Evolutionary conservation across 2,888 invertebrate species (phyloP).

Genomic region (Papilio protenor): DNA sequence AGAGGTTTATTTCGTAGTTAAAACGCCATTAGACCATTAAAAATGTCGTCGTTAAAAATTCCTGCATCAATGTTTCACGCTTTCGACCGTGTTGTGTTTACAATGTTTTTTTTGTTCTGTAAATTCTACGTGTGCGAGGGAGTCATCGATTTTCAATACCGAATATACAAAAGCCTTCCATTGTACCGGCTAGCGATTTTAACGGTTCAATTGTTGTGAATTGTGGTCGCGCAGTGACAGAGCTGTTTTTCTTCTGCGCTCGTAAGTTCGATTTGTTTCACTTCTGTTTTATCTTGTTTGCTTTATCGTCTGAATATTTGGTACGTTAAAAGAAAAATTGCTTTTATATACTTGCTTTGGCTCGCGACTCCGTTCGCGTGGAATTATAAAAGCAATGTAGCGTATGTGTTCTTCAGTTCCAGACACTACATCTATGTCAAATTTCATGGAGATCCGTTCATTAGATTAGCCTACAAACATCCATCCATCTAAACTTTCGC

Average conservation of each 20-base stretch:
- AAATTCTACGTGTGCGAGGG: slow-evolving; percentile 15
- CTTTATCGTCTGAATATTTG: slow-evolving; percentile 13
- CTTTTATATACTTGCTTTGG: neutral
- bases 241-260: slow-evolving; percentile 33
- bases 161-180: slow-evolving; percentile 36
- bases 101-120: slow-evolving; percentile 21
- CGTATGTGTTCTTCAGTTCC: no score
- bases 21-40: neutral
- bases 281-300: slow-evolving; percentile 1
- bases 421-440: no score
- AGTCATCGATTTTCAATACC: slow-evolving; percentile 39
- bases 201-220: slow-evolving; percentile 41
- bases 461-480: no score
- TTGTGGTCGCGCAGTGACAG: slow-evolving; percentile 35
- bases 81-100: slow-evolving; percentile 26
- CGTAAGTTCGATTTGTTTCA: slow-evolving; percentile 15
- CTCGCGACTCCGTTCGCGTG: no score
- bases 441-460: no score
- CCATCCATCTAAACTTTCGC: no score
- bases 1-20: neutral
- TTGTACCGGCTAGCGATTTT: slow-evolving; percentile 41
- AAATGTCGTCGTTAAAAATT: slow-evolving; percentile 29
- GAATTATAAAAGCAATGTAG: no score
- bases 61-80: slow-evolving; percentile 19
- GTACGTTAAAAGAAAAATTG: neutral